Conservation (phyloP, 2,888 invertebrate species). For the Cryptus armator region DNA sequence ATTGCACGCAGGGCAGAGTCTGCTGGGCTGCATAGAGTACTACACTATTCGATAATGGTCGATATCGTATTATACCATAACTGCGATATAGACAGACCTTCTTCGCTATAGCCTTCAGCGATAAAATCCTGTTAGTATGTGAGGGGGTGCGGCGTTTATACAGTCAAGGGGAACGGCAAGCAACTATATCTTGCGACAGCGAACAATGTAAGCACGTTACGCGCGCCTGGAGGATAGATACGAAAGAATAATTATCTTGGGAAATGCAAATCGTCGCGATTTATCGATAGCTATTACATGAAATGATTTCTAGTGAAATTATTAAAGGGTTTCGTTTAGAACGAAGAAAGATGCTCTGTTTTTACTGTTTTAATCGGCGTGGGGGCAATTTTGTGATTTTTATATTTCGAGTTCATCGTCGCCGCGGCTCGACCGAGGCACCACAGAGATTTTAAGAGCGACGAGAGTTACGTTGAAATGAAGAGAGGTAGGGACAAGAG, state of each 20-base stretch:
- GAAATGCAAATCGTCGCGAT: neutral
- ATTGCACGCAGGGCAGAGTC: constrained; percentile 6
- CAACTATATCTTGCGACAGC: neutral
- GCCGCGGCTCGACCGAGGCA: constrained; percentile 1
- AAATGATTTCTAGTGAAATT: neutral
- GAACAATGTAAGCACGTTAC: constrained; percentile 18
- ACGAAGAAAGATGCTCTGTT: too few species aligned
- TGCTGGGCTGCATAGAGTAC: constrained; percentile 30
- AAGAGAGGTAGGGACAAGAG: neutral
- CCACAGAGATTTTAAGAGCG: constrained; percentile 50
- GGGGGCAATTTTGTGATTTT: constrained; percentile 22
- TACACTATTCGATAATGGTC: constrained; percentile 74
- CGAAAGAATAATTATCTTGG: neutral
- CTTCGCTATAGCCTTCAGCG: neutral
- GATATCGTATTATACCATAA: constrained; percentile 66
- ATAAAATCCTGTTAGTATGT: constrained; percentile 30
- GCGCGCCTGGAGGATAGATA: neutral
- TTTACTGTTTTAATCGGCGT: neutral
- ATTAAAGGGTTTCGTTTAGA: too few species aligned
- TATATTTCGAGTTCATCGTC: constrained; percentile 20
- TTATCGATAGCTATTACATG: neutral
- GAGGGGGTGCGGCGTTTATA: constrained; percentile 8
- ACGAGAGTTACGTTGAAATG: constrained; percentile 14
- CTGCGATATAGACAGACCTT: constrained; percentile 10
- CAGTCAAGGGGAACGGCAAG: constrained; percentile 1